phyloP scores from a whole-genome alignment of 2,797 vertebrate genomes.

The Podarcis siculus region DNA sequence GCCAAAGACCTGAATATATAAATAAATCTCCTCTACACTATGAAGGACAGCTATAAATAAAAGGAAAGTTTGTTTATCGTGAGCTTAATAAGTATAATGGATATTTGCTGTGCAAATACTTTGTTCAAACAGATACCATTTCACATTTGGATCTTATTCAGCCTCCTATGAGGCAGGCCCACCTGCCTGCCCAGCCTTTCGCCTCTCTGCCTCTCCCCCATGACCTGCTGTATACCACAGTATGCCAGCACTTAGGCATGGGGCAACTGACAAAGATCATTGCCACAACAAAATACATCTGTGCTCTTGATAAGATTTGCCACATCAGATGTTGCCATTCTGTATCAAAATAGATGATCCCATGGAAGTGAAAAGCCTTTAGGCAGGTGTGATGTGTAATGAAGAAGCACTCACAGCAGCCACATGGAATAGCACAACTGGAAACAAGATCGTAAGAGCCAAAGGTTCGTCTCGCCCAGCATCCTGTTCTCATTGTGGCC shows the following conservation, averaged over 20 bases:
- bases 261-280: too few species aligned
- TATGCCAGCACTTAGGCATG: too few species aligned
- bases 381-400: too few species aligned
- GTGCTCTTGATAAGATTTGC: neutral
- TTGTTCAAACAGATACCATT: neutral
- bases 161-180: neutral
- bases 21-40: neutral
- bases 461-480: too few species aligned
- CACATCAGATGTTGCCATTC: neutral
- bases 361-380: neutral
- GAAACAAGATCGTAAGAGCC: too few species aligned
- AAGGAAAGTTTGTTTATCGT: neutral
- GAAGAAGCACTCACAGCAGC: too few species aligned
- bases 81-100: neutral
- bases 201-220: neutral
- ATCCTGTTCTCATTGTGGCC: too few species aligned
- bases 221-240: neutral
- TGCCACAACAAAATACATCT: neutral
- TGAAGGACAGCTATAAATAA: slow-evolving; percentile 18
- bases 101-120: neutral
- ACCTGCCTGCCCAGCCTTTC: neutral
- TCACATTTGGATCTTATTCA: neutral
- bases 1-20: neutral
- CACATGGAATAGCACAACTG: too few species aligned
- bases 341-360: neutral